Evolutionary conservation across 2,888 invertebrate species (phyloP).

Genomic region (Xanthia togata): DNA sequence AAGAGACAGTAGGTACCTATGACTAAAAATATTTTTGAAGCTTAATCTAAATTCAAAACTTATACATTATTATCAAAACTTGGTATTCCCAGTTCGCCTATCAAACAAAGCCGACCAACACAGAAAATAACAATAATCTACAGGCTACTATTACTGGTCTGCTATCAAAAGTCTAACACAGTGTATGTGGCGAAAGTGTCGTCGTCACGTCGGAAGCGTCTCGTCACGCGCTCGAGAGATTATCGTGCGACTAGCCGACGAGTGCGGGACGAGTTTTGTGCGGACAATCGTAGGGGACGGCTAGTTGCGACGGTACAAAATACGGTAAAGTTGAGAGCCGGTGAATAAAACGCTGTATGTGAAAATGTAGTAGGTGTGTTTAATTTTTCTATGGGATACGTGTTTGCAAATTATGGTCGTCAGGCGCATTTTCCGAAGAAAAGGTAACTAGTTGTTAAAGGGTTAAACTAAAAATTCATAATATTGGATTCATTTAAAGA

Average conservation of each 20-base stretch:
- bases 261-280: conserved; percentile 63
- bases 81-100: background rate
- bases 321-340: conserved; percentile 43
- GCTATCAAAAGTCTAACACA: conserved; percentile 51
- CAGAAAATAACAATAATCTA: conserved; percentile 9
- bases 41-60: background rate
- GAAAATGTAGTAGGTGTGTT: conserved; percentile 5
- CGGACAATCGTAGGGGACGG: conserved; percentile 57
- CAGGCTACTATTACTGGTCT: conserved; percentile 15
- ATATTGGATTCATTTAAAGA: no score
- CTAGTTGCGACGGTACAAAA: conserved; percentile 44
- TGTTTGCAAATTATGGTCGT: conserved; percentile 1
- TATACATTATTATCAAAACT: background rate
- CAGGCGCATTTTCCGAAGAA: background rate
- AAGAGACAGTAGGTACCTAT: background rate
- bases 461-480: background rate
- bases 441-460: background rate
- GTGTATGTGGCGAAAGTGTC: conserved; percentile 72
- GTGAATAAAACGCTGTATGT: conserved; percentile 40
- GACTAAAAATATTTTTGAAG: background rate
- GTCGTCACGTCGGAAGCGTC: conserved; percentile 73
- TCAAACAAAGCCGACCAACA: background rate
- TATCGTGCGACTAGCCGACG: conserved; percentile 70
- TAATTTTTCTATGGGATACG: conserved; percentile 25
- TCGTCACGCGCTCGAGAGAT: conserved; percentile 67